Conservation (phyloP, 35 echinoderm and acorn worm genomes). For the Ophioderma brevispina region DNA sequence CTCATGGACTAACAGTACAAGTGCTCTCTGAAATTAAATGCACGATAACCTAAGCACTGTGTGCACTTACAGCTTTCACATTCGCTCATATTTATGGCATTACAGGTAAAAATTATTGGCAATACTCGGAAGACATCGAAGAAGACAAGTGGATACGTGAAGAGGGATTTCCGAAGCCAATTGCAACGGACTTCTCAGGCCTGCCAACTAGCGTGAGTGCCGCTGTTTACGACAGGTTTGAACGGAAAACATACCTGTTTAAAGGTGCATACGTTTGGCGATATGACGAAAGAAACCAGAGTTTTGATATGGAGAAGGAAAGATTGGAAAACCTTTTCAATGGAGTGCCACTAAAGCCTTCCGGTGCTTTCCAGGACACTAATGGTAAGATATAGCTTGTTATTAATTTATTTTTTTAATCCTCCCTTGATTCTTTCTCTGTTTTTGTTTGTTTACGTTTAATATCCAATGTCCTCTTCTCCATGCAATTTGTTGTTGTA, state of each 20-base stretch:
- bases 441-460: not conserved
- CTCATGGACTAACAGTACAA: no score
- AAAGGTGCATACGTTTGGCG: not conserved
- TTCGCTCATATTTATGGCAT: not conserved
- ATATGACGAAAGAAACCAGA: not conserved
- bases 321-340: not conserved
- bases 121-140: not conserved
- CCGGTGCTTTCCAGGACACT: not conserved
- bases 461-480: not conserved
- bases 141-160: not conserved
- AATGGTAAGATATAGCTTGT: not conserved
- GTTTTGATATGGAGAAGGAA: not conserved
- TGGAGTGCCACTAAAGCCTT: not conserved
- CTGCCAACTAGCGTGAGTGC: not conserved
- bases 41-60: no score
- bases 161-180: not conserved
- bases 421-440: no score
- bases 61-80: no score
- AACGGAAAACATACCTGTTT: not conserved
- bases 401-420: not conserved
- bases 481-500: not conserved
- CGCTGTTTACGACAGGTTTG: not conserved
- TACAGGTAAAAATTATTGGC: not conserved
- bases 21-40: no score
- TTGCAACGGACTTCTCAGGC: not conserved